These are phyloP conservation scores for Heliconius charithonia DNA, from an alignment of 2,888 invertebrate genomes.

Conservation along the genomic window DNA sequence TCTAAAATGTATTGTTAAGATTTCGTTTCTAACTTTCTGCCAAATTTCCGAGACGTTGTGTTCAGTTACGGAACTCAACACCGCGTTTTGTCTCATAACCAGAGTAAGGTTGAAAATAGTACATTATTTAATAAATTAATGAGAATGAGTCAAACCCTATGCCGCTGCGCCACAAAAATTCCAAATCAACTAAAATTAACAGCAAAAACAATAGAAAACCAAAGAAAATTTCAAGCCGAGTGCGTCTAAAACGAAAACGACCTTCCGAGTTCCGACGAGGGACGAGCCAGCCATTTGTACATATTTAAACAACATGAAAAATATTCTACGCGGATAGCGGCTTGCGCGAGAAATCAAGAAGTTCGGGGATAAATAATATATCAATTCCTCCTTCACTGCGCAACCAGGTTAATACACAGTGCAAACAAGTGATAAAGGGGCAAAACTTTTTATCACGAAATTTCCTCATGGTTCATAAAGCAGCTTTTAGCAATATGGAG, in stretches of 20 bases:
- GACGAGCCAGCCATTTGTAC: conserved; percentile 55
- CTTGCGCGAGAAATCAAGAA: conserved; percentile 52
- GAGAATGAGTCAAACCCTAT: background rate
- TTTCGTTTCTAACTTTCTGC: too few relatives aligned
- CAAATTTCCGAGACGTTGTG: too few relatives aligned
- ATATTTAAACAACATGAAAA: conserved; percentile 60
- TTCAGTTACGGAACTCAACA: too few relatives aligned
- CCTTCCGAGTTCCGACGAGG: conserved; percentile 47
- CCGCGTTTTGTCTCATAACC: background rate
- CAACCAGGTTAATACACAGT: conserved; percentile 43
- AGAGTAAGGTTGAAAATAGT: background rate
- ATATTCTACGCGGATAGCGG: conserved; percentile 48
- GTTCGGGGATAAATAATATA: conserved; percentile 50
- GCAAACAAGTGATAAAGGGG: conserved; percentile 16
- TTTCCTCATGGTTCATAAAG: conserved; percentile 2
- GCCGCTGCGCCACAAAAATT: background rate
- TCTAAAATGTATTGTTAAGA: background rate
- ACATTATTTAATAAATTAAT: background rate
- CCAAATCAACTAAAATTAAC: conserved; percentile 11
- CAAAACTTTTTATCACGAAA: conserved; percentile 23
- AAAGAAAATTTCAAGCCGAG: conserved; percentile 44
- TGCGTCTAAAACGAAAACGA: conserved; percentile 47
- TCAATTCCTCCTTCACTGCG: conserved; percentile 47
- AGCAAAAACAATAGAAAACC: conserved; percentile 31
- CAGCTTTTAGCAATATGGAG: conserved; percentile 8